Conservation (phyloP, 2,797 vertebrate genomes). For the Phataginus tetradactyla region DNA sequence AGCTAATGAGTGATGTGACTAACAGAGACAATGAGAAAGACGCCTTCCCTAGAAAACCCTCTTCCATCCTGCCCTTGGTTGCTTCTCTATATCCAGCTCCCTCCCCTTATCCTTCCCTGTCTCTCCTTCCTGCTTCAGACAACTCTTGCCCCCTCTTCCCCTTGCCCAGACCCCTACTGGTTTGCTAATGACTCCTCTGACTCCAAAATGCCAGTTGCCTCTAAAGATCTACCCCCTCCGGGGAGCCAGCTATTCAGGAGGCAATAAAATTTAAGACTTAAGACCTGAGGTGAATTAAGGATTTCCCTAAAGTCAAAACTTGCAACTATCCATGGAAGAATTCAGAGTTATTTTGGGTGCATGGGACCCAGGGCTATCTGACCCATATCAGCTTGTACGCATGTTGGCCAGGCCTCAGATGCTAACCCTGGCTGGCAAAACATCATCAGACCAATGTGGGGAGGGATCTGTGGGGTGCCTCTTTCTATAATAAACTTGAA, state of each 20-base stretch:
- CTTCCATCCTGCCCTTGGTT: background rate
- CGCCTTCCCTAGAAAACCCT: background rate
- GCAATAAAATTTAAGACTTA: background rate
- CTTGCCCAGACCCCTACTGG: background rate
- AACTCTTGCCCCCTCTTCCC: background rate
- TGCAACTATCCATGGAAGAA: background rate
- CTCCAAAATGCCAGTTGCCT: background rate
- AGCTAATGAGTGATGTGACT: background rate
- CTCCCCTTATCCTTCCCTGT: background rate
- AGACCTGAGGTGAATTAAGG: background rate
- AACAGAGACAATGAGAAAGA: background rate
- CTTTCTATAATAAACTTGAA: background rate
- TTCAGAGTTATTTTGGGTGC: background rate
- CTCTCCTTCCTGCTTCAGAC: background rate
- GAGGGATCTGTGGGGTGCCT: background rate
- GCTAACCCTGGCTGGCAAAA: background rate
- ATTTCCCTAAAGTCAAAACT: background rate
- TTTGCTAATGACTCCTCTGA: background rate
- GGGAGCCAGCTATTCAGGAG: background rate
- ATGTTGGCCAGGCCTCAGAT: background rate
- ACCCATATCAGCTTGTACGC: background rate
- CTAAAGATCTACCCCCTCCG: background rate
- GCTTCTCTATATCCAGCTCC: background rate
- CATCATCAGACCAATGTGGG: background rate
- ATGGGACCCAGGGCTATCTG: background rate